Conservation (phyloP, 2,797 vertebrate species). For the Iguana delicatissima region DNA sequence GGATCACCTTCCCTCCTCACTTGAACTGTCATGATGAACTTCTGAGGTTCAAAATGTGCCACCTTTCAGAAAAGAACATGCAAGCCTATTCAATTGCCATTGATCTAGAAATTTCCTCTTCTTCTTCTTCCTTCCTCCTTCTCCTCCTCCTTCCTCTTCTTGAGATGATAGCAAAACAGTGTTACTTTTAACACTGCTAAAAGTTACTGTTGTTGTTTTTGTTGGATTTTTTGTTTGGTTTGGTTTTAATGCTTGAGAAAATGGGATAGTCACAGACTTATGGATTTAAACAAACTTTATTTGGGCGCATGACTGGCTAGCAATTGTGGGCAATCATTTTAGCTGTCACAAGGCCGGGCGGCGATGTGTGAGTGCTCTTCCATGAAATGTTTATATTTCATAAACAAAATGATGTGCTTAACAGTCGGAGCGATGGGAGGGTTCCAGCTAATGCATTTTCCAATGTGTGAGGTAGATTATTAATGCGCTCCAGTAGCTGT, state of each 20-base stretch:
- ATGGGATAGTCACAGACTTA: constrained; percentile 83
- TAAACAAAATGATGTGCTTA: constrained; percentile 98
- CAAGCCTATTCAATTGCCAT: neutral
- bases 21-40: too few relatives aligned
- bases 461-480: constrained; percentile 95
- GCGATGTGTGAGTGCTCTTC: constrained; percentile 86
- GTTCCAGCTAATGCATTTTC: constrained; percentile 94
- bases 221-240: neutral
- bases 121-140: constrained; percentile 5
- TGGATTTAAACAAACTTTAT: constrained; percentile 87
- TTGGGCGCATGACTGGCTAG: constrained; percentile 87
- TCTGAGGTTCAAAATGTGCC: too few relatives aligned
- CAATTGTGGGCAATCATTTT: constrained; percentile 89
- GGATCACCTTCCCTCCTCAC: too few relatives aligned
- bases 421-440: constrained; percentile 91
- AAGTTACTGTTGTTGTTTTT: constrained; percentile 13
- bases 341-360: constrained; percentile 85
- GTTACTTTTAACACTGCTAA: constrained; percentile 67
- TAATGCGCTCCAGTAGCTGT: constrained; percentile 99
- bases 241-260: constrained; percentile 81
- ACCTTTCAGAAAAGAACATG: too few relatives aligned
- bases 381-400: constrained; percentile 96
- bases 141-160: constrained; percentile 45
- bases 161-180: constrained; percentile 62
- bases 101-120: neutral